These are phyloP conservation scores for Betta splendens DNA, from an alignment of 2,797 vertebrate species.

Conservation along the genomic window DNA sequence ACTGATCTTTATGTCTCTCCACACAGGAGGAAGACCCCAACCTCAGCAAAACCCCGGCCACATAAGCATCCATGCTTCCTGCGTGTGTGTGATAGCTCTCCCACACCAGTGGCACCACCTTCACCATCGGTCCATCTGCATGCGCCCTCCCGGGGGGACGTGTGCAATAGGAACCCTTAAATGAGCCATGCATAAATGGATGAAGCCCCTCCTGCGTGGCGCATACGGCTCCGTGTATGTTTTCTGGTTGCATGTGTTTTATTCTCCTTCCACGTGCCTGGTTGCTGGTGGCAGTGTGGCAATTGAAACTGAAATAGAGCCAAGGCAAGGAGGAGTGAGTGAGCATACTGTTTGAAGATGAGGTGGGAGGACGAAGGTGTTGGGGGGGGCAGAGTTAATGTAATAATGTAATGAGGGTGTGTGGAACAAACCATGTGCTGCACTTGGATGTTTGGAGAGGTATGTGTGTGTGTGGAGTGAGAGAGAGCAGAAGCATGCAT, in stretches of 20 bases:
- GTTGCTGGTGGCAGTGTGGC: slow-evolving; percentile 54
- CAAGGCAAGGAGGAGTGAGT: slow-evolving; percentile 27
- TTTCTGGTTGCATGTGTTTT: slow-evolving; percentile 59
- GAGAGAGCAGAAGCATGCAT: neutral
- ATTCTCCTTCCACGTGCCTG: slow-evolving; percentile 51
- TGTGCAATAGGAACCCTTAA: slow-evolving; percentile 67
- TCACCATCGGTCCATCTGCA: slow-evolving; percentile 60
- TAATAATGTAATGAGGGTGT: slow-evolving; percentile 46
- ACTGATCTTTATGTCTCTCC: slow-evolving; percentile 69
- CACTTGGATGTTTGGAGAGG: slow-evolving; percentile 10
- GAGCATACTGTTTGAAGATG: slow-evolving; percentile 18
- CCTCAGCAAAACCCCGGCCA: slow-evolving; percentile 66
- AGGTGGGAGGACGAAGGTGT: slow-evolving; percentile 18
- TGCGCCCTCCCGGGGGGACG: slow-evolving; percentile 60
- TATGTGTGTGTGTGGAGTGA: neutral
- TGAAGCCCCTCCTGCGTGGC: slow-evolving; percentile 48
- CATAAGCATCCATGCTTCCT: slow-evolving; percentile 39
- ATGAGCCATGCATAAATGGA: slow-evolving; percentile 74
- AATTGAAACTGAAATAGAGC: slow-evolving; percentile 62
- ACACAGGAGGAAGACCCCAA: slow-evolving; percentile 60
- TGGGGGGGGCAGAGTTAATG: slow-evolving; percentile 25
- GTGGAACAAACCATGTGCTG: slow-evolving; percentile 15
- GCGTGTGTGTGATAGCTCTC: slow-evolving; percentile 13
- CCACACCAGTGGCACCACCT: slow-evolving; percentile 17
- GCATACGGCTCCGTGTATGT: slow-evolving; percentile 41